Evolutionary conservation across 2,113 vertebrate genomes (phyloP).

Genomic region (Alethe castanea): DNA sequence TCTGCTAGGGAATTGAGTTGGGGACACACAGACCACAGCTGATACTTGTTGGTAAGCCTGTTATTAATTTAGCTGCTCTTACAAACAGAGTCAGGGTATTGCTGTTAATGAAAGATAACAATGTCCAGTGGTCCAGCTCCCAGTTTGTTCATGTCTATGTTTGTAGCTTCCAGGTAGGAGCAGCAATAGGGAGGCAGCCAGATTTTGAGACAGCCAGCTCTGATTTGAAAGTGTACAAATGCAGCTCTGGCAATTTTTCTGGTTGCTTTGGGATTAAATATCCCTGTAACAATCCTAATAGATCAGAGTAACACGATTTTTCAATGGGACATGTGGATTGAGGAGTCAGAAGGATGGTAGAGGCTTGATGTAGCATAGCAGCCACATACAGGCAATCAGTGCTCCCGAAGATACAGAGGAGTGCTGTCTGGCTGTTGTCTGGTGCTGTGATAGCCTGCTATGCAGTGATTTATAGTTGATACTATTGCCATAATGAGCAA

Average conservation of each 20-base stretch:
- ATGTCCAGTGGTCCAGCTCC: neutral
- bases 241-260: neutral
- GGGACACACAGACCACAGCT: neutral
- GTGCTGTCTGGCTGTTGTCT: neutral
- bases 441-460: neutral
- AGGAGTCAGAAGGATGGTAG: accelerated
- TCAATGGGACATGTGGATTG: neutral
- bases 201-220: neutral
- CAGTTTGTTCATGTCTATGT: accelerated
- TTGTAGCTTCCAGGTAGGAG: neutral
- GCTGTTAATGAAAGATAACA: neutral
- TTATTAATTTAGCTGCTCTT: neutral
- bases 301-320: neutral
- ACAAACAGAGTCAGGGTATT: neutral
- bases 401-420: neutral
- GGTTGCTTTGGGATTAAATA: neutral
- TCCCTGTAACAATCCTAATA: neutral
- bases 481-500: neutral
- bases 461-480: neutral
- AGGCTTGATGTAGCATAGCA: neutral
- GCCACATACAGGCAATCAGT: neutral
- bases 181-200: too few relatives aligned
- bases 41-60: neutral
- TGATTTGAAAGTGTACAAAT: neutral
- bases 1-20: neutral